These are phyloP conservation scores for Leptogaster cylindrica DNA, from an alignment of 2,888 invertebrate genomes.

Conservation along the genomic window DNA sequence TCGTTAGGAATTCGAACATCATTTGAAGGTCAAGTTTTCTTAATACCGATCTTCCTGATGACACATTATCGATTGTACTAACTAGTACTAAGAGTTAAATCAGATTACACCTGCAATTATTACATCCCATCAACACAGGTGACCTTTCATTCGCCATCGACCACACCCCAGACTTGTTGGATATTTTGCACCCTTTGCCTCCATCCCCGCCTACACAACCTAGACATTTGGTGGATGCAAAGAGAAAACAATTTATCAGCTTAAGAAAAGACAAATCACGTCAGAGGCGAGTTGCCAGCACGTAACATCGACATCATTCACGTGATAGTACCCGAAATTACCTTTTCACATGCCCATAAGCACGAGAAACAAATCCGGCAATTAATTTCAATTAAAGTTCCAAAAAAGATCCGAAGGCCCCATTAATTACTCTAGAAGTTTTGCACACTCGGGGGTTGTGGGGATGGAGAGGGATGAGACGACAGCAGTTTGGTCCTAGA, in stretches of 20 bases:
- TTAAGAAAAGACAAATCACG: constrained; percentile 40
- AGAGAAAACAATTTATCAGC: constrained; percentile 37
- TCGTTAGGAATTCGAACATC: too few relatives aligned
- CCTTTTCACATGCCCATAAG: constrained; percentile 40
- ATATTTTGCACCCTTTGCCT: not conserved
- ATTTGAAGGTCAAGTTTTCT: too few relatives aligned
- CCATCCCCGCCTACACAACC: not conserved
- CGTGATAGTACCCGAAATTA: constrained; percentile 25
- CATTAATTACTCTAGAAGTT: constrained; percentile 45
- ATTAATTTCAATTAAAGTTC: constrained; percentile 47
- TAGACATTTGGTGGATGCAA: constrained; percentile 13
- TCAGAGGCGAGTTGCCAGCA: constrained; percentile 25
- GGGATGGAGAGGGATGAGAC: constrained; percentile 1
- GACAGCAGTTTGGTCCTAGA: not conserved
- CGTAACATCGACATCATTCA: constrained; percentile 42
- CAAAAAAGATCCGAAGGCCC: constrained; percentile 44
- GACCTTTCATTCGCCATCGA: too few relatives aligned
- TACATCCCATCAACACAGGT: too few relatives aligned
- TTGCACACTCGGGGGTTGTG: constrained; percentile 31
- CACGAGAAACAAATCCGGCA: constrained; percentile 42
- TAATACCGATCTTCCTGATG: too few relatives aligned
- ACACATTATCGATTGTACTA: too few relatives aligned
- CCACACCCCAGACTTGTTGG: not conserved
- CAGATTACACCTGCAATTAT: not conserved
- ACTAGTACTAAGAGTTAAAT: not conserved